These are phyloP conservation scores for Danio albolineatus DNA, from an alignment of 2,797 vertebrate genomes.

Conservation along the genomic window DNA sequence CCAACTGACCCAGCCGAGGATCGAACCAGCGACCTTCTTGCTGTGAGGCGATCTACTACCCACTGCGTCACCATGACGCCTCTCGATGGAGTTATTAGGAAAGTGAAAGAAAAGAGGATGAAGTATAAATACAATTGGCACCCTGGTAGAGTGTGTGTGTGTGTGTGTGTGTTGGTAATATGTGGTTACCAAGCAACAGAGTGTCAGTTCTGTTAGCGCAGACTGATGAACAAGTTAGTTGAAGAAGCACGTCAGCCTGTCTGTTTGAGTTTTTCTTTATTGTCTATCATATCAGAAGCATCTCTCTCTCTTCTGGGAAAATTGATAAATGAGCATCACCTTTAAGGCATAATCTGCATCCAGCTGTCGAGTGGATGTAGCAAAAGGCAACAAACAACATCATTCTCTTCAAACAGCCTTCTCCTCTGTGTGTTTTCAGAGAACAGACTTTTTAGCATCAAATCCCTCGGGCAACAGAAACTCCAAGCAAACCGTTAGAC, in stretches of 20 bases:
- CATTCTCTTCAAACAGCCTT: neutral
- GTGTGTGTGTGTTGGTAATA: neutral
- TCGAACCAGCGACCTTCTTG: no score
- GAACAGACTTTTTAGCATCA: neutral
- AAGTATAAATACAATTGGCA: neutral
- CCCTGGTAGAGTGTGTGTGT: neutral
- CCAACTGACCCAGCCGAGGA: no score
- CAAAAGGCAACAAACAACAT: constrained; percentile 18
- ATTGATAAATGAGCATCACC: neutral
- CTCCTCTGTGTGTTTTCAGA: neutral
- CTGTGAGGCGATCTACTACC: no score
- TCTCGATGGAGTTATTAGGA: neutral
- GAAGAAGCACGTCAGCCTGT: constrained; percentile 38
- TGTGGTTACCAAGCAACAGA: constrained; percentile 55
- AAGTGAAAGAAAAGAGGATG: neutral
- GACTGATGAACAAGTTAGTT: constrained; percentile 50
- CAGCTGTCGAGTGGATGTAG: neutral
- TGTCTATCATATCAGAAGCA: constrained; percentile 11
- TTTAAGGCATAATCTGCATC: neutral
- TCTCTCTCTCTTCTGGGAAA: constrained; percentile 1
- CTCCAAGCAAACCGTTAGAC: neutral
- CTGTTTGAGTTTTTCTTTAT: neutral
- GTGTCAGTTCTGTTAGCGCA: constrained; percentile 29
- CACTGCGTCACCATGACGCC: no score
- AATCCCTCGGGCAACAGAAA: neutral